Conservation (phyloP, 2,797 vertebrate species). For the Lepilemur septentrionalis region DNA sequence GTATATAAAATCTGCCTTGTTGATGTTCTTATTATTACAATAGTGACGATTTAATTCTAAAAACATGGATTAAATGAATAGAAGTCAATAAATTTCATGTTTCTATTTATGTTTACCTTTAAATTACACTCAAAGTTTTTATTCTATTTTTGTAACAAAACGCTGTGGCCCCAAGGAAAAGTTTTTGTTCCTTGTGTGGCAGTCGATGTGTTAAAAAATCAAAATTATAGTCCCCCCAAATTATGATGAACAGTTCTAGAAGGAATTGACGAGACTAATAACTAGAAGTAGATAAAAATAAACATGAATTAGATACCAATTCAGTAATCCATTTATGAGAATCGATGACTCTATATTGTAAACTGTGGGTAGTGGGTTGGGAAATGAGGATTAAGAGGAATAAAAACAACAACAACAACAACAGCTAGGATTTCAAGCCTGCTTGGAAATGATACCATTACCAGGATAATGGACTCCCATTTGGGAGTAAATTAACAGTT, state of each 20-base stretch:
- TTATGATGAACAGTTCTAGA: neutral
- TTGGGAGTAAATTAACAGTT: neutral
- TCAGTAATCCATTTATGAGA: neutral
- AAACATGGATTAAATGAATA: too few species aligned
- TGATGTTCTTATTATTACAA: too few species aligned
- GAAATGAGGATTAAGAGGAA: neutral
- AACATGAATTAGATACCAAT: neutral
- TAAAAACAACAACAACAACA: too few species aligned
- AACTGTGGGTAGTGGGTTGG: neutral
- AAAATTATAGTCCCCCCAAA: neutral
- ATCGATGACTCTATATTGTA: neutral
- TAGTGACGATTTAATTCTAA: too few species aligned
- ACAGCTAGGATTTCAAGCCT: neutral
- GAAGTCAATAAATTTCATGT: too few species aligned
- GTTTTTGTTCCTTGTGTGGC: too few species aligned
- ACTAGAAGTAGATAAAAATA: neutral
- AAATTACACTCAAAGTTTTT: too few species aligned
- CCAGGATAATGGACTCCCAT: neutral
- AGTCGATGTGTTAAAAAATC: neutral
- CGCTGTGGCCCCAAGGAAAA: too few species aligned
- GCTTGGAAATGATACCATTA: neutral
- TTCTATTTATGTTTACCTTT: too few species aligned
- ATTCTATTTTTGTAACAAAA: too few species aligned
- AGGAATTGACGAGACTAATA: neutral
- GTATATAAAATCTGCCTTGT: too few species aligned